Evolutionary conservation across 2,888 invertebrate genomes (phyloP).

Genomic region (Leucophenga montana): DNA sequence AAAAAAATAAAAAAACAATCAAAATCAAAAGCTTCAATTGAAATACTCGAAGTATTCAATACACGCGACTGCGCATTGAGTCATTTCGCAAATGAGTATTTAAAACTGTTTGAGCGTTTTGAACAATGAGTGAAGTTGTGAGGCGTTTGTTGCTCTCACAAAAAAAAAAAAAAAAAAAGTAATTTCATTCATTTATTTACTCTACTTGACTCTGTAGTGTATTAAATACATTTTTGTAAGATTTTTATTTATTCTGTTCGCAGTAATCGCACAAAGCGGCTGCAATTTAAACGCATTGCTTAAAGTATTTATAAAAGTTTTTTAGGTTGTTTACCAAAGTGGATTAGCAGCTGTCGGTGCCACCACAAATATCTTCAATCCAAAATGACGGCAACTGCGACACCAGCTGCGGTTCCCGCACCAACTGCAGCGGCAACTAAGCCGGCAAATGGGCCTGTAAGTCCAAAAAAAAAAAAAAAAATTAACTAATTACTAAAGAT

Average conservation of each 20-base stretch:
- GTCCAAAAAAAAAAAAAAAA: too few species aligned
- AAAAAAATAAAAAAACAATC: not conserved
- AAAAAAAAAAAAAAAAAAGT: too few species aligned
- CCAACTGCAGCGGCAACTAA: not conserved
- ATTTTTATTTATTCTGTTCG: constrained; percentile 50
- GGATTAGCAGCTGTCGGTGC: too few species aligned
- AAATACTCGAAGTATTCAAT: not conserved
- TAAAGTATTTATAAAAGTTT: constrained; percentile 28
- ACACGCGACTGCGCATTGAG: too few species aligned
- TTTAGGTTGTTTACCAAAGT: not conserved
- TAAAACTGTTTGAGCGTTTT: not conserved
- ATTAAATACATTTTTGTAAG: constrained; percentile 48
- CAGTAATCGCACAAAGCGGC: constrained; percentile 48
- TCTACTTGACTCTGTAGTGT: constrained; percentile 26
- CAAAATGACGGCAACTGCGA: not conserved
- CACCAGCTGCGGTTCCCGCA: not conserved
- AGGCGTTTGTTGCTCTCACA: constrained; percentile 18
- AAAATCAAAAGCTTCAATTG: not conserved
- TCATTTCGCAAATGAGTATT: too few species aligned
- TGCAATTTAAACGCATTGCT: not conserved
- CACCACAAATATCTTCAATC: not conserved
- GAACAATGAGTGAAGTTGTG: not conserved
- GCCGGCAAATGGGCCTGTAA: constrained; percentile 50
- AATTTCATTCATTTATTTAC: not conserved
- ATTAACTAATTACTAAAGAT: too few species aligned